A percentile compares a stretch with the other conserved stretches of the same genome.
Conservation (phyloP, 1,140 invertebrate species). For the Ganaspis sp. region DNA sequence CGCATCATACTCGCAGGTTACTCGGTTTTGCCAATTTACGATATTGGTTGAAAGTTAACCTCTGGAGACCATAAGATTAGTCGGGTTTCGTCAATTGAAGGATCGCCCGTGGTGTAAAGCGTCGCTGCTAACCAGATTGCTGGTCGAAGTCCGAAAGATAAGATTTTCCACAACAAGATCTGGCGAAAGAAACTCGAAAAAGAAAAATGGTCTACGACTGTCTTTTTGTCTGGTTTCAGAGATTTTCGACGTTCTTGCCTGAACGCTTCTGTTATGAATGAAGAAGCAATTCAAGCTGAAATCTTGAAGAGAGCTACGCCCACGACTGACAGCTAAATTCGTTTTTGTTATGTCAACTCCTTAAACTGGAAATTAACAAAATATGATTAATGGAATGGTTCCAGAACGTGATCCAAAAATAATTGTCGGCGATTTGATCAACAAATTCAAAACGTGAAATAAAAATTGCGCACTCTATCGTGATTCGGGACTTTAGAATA, state of each 20-base stretch:
- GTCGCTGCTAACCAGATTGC: conserved; percentile 61
- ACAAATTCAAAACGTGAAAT: not conserved
- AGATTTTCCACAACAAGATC: conserved; percentile 39
- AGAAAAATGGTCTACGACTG: conserved; percentile 27
- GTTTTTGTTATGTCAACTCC: conserved; percentile 28
- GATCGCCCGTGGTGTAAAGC: conserved; percentile 48
- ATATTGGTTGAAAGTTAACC: conserved; percentile 46
- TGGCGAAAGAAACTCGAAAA: not conserved
- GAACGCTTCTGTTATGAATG: conserved; percentile 26
- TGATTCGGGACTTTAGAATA: too few relatives aligned
- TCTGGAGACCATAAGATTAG: conserved; percentile 35
- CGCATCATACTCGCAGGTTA: conserved; percentile 29
- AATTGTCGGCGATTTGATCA: not conserved
- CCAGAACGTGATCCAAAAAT: not conserved
- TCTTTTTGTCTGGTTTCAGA: conserved; percentile 1
- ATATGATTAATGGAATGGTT: conserved; percentile 6
- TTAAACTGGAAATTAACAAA: conserved; percentile 2
- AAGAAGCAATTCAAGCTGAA: conserved; percentile 36
- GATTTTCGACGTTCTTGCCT: conserved; percentile 21
- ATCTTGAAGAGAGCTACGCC: conserved; percentile 22
- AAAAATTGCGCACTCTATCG: not conserved
- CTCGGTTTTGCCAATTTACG: conserved; percentile 38
- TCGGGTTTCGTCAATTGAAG: conserved; percentile 50
- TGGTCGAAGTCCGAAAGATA: conserved; percentile 57
- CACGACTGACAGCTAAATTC: conserved; percentile 28